A percentile compares a stretch with the other conserved stretches of the same genome.
phyloP scores from a whole-genome alignment of 1,140 invertebrate genomes.

The Bombus pascuorum region DNA sequence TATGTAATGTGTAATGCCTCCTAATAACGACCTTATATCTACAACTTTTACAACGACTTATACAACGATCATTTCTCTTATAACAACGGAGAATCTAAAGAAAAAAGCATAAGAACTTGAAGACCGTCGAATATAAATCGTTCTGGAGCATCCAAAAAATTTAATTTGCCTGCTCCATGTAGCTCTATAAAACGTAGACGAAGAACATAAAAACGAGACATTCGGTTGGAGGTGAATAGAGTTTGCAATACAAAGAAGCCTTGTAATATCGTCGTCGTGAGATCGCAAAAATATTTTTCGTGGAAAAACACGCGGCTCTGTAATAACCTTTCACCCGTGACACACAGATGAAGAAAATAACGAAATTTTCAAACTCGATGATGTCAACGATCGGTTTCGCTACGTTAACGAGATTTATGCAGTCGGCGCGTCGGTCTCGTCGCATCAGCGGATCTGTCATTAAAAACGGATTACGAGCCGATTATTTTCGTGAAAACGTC shows the following conservation, averaged over 20 bases:
- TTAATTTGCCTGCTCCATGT: not conserved
- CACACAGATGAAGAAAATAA: slow-evolving; percentile 35
- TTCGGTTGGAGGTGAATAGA: not conserved
- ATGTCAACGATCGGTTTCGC: slow-evolving; percentile 31
- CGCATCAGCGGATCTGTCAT: slow-evolving; percentile 43
- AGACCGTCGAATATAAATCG: not conserved
- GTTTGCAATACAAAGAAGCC: not conserved
- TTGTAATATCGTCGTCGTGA: not conserved
- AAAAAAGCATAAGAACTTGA: not conserved
- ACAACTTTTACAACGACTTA: not conserved
- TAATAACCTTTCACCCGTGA: slow-evolving; percentile 21
- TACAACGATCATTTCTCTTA: not conserved
- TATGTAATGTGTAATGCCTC: too few relatives aligned
- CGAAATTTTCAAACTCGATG: slow-evolving; percentile 58
- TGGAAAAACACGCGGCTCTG: not conserved
- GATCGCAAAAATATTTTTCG: slow-evolving; percentile 38
- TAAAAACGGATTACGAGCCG: slow-evolving; percentile 47
- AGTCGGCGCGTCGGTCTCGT: slow-evolving; percentile 4
- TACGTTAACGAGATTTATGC: slow-evolving; percentile 58
- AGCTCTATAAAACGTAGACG: too few relatives aligned
- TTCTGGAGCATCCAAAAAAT: not conserved
- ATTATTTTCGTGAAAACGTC: not conserved
- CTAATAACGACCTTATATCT: not conserved
- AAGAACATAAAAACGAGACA: not conserved
- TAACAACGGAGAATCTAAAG: not conserved